Evolutionary conservation across 1,140 invertebrate species (phyloP), one percentile per base, ranked within the genome.

Genomic region (Drosophila setifemur): DNA sequence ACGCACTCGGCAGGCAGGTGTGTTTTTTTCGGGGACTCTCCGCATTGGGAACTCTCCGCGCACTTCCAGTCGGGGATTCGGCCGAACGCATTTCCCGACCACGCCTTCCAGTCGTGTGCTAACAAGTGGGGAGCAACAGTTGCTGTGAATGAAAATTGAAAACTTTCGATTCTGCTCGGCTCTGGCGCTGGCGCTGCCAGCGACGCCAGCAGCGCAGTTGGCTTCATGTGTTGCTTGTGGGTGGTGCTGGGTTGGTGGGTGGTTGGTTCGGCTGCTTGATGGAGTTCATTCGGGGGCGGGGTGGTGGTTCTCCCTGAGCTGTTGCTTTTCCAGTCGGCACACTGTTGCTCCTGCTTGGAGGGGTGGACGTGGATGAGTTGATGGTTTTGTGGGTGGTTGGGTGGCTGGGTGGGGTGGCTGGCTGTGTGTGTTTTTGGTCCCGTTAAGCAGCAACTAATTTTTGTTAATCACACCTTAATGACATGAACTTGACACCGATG

Each of bases 391-490:
- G 6, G n/a, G 12, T 37, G 26, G 23, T 4, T 1, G 7, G 39
- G 35, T 39, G 8, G 11, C 12, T 11, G 18, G 12, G 7, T 7
- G 1, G 12, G 7, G 29, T 12, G 29, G 25, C 28, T 44, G 12
- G 26, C 6, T 3, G 23, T 28, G 31, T 25, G 8, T 11, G 39
- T 43, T 52, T 12, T 33, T 28, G 37, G 52, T 28, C 45, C 18
- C 54, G 73, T 69, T 82, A 83, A 83, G 79, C 81, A 85, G 74
- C 74, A 63, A 85, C 74, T 85, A 86, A 85, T 85, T 85, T 85
- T 85, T 85, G 79, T 85, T 85, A 85, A 85, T 85, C 74, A 85
- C 79, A 85, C 74, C 81, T 86, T 85, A 86, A 85, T 86, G 81
- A 86, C 74, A 72, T 71, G 79, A 85, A 85, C 79, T 85, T 85